Evolutionary conservation across 23 tunicate genomes (phyloP), one percentile per base, ranked within the genome.

Genomic region (Halocynthia aurantium): DNA sequence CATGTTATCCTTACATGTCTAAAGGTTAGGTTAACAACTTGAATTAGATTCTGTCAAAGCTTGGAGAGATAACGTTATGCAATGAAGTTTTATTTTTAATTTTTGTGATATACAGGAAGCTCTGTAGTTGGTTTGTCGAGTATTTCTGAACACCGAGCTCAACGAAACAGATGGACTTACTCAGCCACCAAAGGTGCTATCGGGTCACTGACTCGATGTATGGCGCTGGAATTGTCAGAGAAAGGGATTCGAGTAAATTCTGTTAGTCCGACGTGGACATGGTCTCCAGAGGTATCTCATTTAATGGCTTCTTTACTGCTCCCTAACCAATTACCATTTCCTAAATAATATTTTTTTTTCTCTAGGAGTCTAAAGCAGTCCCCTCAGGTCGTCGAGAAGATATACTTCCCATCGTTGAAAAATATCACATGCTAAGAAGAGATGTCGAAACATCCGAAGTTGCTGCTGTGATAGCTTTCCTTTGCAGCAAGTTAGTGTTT

Each of bases 161-260:
- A 87, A 22, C 91, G 81, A 40, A 51, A 71, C 9, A 57, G 98
- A 40, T 92, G 98, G 98, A 92, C 98, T 6, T 92, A 92, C 52
- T 70, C 93, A 13, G 94, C 98, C n/a, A 92, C 84, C 49, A 92
- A 92, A 65, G 98, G 84, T 22, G 98, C 94, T 5, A 79, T 92
- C n/a, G 72, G 61, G 61, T 70, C 84, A 6, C 13, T 92, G 57
- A 87, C 91, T 8, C 72, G 76, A 60, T 76, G 92, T 73, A 83
- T 87, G 88, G 93, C 98, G 8, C 53, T 92, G 52, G 98, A 92
- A 63, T 83, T 92, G 50, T 55, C 88, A 55, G 60, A 82, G 19
- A 18, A 82, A 21, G 70, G 70, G 6, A 86, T 92, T 44, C 78
- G 98, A 18, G 93, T 92, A 0, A 92, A 92, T 69, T 56, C 73